phyloP scores from a whole-genome alignment of 2,797 vertebrate species.

The Gallinago stenura region DNA sequence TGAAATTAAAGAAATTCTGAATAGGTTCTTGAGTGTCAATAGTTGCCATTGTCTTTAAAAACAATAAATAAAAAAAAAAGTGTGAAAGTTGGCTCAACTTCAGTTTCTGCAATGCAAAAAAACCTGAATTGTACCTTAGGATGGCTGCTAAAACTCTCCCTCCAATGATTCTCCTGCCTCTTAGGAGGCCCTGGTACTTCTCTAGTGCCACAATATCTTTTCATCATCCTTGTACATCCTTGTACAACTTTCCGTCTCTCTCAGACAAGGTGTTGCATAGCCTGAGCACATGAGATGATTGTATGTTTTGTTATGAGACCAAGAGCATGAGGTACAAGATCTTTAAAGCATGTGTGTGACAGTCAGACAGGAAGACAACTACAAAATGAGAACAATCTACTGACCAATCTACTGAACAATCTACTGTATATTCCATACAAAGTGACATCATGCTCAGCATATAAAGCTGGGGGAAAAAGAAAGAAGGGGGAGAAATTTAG shows the following conservation, averaged over 20 bases:
- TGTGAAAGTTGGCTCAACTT: neutral
- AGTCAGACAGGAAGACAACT: neutral
- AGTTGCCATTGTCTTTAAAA: neutral
- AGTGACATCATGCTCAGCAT: neutral
- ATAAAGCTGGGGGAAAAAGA: neutral
- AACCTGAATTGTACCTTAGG: neutral
- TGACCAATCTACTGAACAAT: neutral
- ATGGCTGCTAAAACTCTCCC: neutral
- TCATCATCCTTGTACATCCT: too few species aligned
- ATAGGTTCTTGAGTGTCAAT: neutral
- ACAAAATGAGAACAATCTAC: neutral
- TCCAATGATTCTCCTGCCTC: neutral
- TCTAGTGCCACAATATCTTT: neutral
- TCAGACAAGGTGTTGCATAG: accelerated
- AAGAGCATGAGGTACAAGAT: neutral
- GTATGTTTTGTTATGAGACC: neutral
- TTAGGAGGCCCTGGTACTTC: neutral
- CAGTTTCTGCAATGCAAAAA: neutral
- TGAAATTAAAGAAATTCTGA: neutral
- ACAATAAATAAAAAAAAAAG: neutral
- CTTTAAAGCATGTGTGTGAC: neutral
- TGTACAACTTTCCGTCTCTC: neutral
- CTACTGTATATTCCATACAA: neutral
- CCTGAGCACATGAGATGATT: neutral
- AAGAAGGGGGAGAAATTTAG: neutral